These are phyloP conservation scores for Montipora capricornis DNA, from an alignment of 64 coral and sea anemone genomes.

Conservation along the genomic window DNA sequence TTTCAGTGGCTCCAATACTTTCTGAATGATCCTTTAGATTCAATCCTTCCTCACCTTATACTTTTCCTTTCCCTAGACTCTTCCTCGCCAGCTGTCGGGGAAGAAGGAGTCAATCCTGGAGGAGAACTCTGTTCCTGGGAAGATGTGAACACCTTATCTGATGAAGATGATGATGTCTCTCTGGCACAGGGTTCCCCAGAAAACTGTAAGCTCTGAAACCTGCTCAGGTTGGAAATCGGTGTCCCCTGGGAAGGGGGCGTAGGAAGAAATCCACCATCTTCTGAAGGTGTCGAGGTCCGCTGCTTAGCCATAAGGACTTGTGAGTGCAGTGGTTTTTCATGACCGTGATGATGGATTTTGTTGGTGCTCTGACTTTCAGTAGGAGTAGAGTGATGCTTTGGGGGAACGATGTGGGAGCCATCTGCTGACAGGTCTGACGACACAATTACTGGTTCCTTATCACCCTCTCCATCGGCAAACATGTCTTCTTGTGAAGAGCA, in stretches of 20 bases:
- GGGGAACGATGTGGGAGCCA: background rate
- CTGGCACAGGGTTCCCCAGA: slow-evolving; percentile 64
- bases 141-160: slow-evolving; percentile 49
- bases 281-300: slow-evolving; percentile 70
- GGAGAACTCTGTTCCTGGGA: slow-evolving; percentile 31
- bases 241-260: slow-evolving; percentile 66
- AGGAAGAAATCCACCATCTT: slow-evolving; percentile 26
- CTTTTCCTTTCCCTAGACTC: background rate
- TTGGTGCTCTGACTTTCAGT: slow-evolving; percentile 29
- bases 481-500: slow-evolving; percentile 85
- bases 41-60: slow-evolving; percentile 6
- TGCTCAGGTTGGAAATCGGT: slow-evolving; percentile 34
- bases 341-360: background rate
- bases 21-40: no score
- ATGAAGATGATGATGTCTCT: slow-evolving; percentile 53
- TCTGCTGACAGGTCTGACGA: background rate
- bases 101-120: slow-evolving; percentile 64
- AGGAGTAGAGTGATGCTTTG: slow-evolving; percentile 74
- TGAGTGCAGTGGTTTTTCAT: slow-evolving; percentile 11
- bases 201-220: slow-evolving; percentile 82
- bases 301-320: slow-evolving; percentile 43
- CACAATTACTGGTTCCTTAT: background rate
- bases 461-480: slow-evolving; percentile 49
- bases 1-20: no score
- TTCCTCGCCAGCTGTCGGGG: slow-evolving; percentile 66